Percentiles rank a stretch among this genome's conserved stretches.
phyloP scores from a whole-genome alignment of 2,888 invertebrate species.

The Aelia acuminata region DNA sequence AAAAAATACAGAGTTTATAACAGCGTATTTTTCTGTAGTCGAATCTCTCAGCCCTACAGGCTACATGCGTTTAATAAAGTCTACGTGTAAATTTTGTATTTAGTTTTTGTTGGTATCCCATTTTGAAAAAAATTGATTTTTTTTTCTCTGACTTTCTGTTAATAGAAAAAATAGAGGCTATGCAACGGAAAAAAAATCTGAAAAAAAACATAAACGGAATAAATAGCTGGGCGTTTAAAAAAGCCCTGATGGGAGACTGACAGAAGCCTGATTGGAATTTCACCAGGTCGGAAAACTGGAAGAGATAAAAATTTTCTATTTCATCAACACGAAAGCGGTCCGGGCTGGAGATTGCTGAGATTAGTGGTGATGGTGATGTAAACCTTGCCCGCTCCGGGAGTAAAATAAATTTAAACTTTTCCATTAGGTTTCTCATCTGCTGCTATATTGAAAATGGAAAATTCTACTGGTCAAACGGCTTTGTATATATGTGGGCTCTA shows the following conservation, averaged over 20 bases:
- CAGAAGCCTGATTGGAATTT: constrained; percentile 43
- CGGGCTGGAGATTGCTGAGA: background rate
- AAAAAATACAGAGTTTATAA: no score
- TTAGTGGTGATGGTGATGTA: constrained; percentile 12
- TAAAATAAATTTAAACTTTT: constrained; percentile 41
- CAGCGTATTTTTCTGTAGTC: no score
- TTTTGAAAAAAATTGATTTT: no score
- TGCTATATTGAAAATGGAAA: constrained; percentile 26
- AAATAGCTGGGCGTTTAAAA: constrained; percentile 29
- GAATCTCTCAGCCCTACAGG: no score
- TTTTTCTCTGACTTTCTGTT: background rate
- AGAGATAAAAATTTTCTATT: constrained; percentile 47
- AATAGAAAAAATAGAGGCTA: background rate
- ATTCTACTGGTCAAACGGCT: background rate
- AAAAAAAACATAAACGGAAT: background rate
- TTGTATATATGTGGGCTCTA: background rate
- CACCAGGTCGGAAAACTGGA: constrained; percentile 42
- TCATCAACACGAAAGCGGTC: constrained; percentile 23
- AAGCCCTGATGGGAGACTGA: constrained; percentile 17
- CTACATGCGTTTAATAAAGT: no score
- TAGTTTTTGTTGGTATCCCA: no score
- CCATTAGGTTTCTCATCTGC: background rate
- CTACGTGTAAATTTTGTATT: no score
- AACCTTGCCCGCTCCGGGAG: background rate
- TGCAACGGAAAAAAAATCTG: background rate